A percentile compares a stretch with the other conserved stretches of the same genome.
Conservation (phyloP, 2,113 vertebrate genomes). For the Potamarius usumacintae region DNA sequence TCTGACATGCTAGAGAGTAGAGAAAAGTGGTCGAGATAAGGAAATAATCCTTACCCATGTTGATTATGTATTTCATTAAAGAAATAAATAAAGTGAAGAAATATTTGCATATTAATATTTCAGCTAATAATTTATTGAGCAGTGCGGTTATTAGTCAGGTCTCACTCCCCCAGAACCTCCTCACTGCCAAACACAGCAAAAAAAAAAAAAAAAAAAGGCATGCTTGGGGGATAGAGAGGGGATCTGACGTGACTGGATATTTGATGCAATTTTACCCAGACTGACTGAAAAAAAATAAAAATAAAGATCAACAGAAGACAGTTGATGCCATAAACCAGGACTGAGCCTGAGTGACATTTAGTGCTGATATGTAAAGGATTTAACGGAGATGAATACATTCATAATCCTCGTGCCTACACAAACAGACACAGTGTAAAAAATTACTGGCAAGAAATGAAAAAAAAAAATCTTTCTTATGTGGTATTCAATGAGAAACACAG, state of each 20-base stretch:
- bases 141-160: background rate
- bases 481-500: slow-evolving; percentile 24
- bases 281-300: slow-evolving; percentile 1
- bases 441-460: slow-evolving; percentile 26
- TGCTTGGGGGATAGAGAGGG: background rate
- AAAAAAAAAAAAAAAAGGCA: background rate
- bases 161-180: background rate
- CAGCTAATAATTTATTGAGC: background rate
- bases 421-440: slow-evolving; percentile 3
- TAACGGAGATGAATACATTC: slow-evolving; percentile 9
- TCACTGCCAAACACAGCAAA: background rate
- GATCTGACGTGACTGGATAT: background rate
- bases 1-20: background rate
- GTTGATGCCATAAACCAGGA: background rate
- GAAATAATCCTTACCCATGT: background rate
- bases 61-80: background rate
- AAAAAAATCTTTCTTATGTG: background rate
- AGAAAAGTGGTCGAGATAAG: background rate
- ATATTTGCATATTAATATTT: background rate
- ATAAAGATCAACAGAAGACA: background rate
- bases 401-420: slow-evolving; percentile 44
- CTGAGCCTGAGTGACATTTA: slow-evolving; percentile 22
- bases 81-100: background rate
- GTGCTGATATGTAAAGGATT: slow-evolving; percentile 26
- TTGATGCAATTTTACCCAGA: slow-evolving; percentile 1